Conservation (phyloP, 2,113 vertebrate genomes). For the Notiomystis cincta region DNA sequence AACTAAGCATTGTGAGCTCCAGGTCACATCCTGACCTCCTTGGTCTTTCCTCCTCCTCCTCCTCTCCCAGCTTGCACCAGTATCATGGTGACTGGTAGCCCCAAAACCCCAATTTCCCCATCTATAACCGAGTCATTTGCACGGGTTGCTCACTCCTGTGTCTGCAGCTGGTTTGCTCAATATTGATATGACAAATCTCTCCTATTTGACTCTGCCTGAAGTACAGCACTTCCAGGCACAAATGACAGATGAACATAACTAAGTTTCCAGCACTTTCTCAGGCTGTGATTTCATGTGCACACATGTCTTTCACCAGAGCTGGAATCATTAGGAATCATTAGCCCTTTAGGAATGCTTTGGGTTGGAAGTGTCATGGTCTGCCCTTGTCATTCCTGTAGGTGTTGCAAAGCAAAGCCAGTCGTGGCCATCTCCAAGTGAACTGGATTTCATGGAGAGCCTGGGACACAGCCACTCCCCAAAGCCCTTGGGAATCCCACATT, state of each 20-base stretch:
- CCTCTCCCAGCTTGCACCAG: not conserved
- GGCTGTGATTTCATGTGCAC: not conserved
- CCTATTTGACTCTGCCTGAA: not conserved
- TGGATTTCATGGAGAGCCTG: accelerated
- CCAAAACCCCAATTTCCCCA: not conserved
- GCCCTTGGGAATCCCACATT: not conserved
- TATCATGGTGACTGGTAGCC: accelerated
- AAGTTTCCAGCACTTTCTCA: not conserved
- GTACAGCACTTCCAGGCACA: not conserved
- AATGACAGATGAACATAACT: not conserved
- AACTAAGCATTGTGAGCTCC: not conserved
- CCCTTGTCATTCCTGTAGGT: not conserved
- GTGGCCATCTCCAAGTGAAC: not conserved
- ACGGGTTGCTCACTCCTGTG: not conserved
- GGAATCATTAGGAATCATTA: not conserved
- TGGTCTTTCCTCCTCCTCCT: not conserved
- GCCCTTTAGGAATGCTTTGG: not conserved
- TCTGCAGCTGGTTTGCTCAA: not conserved
- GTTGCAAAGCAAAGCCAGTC: not conserved
- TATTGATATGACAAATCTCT: not conserved
- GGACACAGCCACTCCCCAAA: not conserved
- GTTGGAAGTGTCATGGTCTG: not conserved
- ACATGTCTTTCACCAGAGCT: not conserved
- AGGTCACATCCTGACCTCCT: not conserved
- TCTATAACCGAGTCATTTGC: not conserved